phyloP scores from a whole-genome alignment of 2,888 invertebrate species.

The Xylota sylvarum region DNA sequence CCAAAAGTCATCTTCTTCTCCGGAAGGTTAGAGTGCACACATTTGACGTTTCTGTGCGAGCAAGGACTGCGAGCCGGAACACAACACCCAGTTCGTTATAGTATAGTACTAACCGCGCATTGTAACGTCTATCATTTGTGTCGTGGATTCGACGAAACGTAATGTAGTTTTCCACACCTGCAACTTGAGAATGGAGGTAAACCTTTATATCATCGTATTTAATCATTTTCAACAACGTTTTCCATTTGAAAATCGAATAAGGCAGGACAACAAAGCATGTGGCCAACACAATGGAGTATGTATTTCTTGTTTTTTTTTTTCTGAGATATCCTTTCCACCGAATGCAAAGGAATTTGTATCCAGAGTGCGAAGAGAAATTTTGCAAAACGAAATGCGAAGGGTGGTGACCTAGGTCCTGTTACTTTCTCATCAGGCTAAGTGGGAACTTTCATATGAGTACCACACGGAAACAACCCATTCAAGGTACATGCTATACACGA shows the following conservation, averaged over 20 bases:
- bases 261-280: not conserved
- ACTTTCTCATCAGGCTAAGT: slow-evolving; percentile 56
- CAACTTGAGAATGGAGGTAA: not conserved
- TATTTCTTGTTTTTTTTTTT: not conserved
- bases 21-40: not conserved
- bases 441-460: slow-evolving; percentile 13
- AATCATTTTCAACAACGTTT: slow-evolving; percentile 20
- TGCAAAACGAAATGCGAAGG: not conserved
- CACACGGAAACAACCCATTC: slow-evolving; percentile 36
- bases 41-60: not conserved
- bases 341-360: slow-evolving; percentile 1
- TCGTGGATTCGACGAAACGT: slow-evolving; percentile 32
- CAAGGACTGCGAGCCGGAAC: not conserved
- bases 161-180: slow-evolving; percentile 32
- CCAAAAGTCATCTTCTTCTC: slow-evolving; percentile 43
- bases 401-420: slow-evolving; percentile 21
- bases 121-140: slow-evolving; percentile 35
- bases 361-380: not conserved
- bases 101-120: slow-evolving; percentile 28
- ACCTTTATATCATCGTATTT: slow-evolving; percentile 19
- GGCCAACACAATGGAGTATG: slow-evolving; percentile 1
- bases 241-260: slow-evolving; percentile 5
- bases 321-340: not conserved
- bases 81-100: slow-evolving; percentile 11
- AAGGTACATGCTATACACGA: not conserved